A percentile compares a stretch with the other conserved stretches of the same genome.
These are phyloP conservation scores for Platypus cylindrus DNA, from an alignment of 2,888 invertebrate genomes.

Conservation along the genomic window DNA sequence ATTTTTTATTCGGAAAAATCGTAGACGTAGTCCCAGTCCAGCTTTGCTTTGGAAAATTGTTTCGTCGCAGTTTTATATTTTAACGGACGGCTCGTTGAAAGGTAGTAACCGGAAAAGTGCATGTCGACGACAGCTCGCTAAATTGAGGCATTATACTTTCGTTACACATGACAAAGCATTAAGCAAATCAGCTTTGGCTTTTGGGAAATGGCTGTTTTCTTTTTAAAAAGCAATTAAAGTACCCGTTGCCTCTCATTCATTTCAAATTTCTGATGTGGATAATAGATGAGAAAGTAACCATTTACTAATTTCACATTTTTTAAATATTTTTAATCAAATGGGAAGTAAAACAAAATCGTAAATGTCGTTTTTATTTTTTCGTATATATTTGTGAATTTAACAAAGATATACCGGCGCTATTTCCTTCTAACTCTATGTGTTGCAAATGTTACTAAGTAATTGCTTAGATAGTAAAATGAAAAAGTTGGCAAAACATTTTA, in stretches of 20 bases:
- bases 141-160: slow-evolving; percentile 35
- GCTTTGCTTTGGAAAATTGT: slow-evolving; percentile 28
- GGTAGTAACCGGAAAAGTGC: slow-evolving; percentile 29
- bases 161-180: slow-evolving; percentile 31
- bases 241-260: slow-evolving; percentile 7
- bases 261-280: slow-evolving; percentile 6
- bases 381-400: too few species aligned
- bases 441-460: too few species aligned
- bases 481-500: too few species aligned
- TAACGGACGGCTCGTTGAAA: slow-evolving; percentile 28
- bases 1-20: slow-evolving; percentile 27
- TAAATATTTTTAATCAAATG: too few species aligned
- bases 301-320: not conserved
- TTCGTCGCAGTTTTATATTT: slow-evolving; percentile 28
- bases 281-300: slow-evolving; percentile 1
- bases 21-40: slow-evolving; percentile 10
- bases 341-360: too few species aligned
- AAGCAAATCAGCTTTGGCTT: slow-evolving; percentile 29
- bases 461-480: too few species aligned
- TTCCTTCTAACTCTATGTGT: too few species aligned
- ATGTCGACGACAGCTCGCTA: slow-evolving; percentile 35
- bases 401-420: too few species aligned
- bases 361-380: too few species aligned
- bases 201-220: slow-evolving; percentile 20
- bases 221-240: slow-evolving; percentile 25